These are phyloP conservation scores for Aricia agestis DNA, from an alignment of 1,140 invertebrate species.

Conservation along the genomic window DNA sequence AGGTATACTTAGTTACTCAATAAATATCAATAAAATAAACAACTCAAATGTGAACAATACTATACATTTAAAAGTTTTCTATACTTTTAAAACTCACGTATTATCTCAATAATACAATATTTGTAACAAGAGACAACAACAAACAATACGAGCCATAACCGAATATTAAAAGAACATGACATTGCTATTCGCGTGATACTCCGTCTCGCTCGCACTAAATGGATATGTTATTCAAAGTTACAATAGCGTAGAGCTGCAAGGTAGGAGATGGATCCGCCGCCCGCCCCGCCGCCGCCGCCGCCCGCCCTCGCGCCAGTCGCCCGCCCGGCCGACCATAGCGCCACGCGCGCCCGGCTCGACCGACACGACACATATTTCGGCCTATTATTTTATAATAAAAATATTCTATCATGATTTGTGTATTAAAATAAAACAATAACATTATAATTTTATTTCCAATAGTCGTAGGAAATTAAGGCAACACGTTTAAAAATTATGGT, in stretches of 20 bases:
- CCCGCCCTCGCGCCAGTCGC: slow-evolving; percentile 63
- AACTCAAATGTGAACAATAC: no score
- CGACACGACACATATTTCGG: slow-evolving; percentile 49
- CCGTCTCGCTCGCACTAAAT: slow-evolving; percentile 26
- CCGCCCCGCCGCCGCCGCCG: slow-evolving; percentile 25
- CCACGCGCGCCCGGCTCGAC: slow-evolving; percentile 44
- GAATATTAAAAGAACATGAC: slow-evolving; percentile 5
- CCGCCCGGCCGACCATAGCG: slow-evolving; percentile 54
- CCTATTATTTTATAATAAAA: slow-evolving; percentile 32
- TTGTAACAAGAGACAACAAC: no score
- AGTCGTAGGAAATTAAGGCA: neutral
- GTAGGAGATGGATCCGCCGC: slow-evolving; percentile 28
- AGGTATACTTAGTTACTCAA: no score
- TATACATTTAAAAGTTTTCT: no score
- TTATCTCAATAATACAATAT: no score
- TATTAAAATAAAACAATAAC: slow-evolving; percentile 14
- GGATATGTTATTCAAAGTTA: slow-evolving; percentile 20
- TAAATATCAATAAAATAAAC: no score
- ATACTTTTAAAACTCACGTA: no score
- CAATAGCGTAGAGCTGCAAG: slow-evolving; percentile 21
- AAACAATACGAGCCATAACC: neutral
- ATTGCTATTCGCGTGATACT: neutral
- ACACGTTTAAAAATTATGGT: neutral
- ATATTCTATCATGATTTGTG: slow-evolving; percentile 24
- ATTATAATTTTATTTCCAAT: slow-evolving; percentile 8